Evolutionary conservation across 2,888 invertebrate species (phyloP).

Genomic region (Chrysolina haemoptera): DNA sequence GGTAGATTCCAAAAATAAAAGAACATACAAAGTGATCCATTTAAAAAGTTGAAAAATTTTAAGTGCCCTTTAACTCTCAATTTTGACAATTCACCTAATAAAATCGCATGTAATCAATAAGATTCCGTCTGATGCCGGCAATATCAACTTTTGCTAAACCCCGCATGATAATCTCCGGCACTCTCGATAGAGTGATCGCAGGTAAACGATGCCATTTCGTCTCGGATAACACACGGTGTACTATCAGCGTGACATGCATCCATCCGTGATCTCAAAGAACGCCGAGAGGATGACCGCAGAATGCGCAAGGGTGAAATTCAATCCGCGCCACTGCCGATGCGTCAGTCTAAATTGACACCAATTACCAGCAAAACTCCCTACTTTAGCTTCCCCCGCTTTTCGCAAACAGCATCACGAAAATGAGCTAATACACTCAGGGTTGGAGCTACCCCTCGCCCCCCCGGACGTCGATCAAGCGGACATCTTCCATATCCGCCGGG

Average conservation of each 20-base stretch:
- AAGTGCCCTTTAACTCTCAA: too few species aligned
- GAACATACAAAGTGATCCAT: too few species aligned
- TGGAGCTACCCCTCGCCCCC: slow-evolving; percentile 25
- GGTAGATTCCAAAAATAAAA: too few species aligned
- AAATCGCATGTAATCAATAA: too few species aligned
- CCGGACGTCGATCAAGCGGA: slow-evolving; percentile 43
- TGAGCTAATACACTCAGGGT: slow-evolving; percentile 68
- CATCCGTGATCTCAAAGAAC: slow-evolving; percentile 48
- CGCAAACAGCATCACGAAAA: slow-evolving; percentile 70
- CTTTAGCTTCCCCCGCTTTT: slow-evolving; percentile 65
- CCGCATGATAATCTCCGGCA: neutral
- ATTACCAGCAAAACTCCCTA: slow-evolving; percentile 76
- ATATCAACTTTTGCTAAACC: neutral
- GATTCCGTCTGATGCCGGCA: neutral
- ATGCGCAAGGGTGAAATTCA: slow-evolving; percentile 67
- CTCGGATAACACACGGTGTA: slow-evolving; percentile 18
- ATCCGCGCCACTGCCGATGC: slow-evolving; percentile 72
- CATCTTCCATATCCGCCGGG: slow-evolving; percentile 23
- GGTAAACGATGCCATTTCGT: slow-evolving; percentile 4
- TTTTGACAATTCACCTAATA: too few species aligned
- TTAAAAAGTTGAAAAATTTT: too few species aligned
- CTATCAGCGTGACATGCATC: neutral
- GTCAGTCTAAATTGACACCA: slow-evolving; percentile 78
- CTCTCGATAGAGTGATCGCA: slow-evolving; percentile 13
- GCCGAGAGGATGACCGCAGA: slow-evolving; percentile 58